Conservation (phyloP, 1,140 invertebrate species). For the Drosophila tani region DNA sequence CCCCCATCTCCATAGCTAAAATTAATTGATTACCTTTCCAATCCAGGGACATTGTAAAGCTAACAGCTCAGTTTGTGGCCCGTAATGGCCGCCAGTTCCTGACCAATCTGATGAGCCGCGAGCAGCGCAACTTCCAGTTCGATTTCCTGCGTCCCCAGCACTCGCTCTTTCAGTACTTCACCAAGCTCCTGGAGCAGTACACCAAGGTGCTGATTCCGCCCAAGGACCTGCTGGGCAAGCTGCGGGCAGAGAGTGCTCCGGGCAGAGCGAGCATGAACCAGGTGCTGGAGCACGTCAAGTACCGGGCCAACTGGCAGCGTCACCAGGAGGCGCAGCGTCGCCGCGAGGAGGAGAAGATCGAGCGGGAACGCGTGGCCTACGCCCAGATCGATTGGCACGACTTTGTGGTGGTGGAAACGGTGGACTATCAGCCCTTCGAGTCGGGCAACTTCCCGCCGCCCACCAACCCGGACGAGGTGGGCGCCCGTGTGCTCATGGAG, state of each 20-base stretch:
- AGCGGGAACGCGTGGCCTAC: slow-evolving; percentile 98
- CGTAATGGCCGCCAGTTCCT: slow-evolving; percentile 99
- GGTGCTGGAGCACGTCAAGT: slow-evolving; percentile 96
- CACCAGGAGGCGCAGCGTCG: slow-evolving; percentile 96
- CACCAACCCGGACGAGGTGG: slow-evolving; percentile 98
- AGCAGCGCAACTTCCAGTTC: slow-evolving; percentile 99
- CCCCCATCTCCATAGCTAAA: rapidly evolving
- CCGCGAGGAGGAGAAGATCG: slow-evolving; percentile 97
- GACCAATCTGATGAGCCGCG: slow-evolving; percentile 99
- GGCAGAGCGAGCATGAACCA: slow-evolving; percentile 87
- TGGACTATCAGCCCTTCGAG: slow-evolving; percentile 99
- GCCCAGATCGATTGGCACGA: slow-evolving; percentile 99
- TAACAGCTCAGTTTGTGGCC: slow-evolving; percentile 99
- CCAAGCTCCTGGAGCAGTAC: slow-evolving; percentile 98
- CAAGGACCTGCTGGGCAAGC: slow-evolving; percentile 93
- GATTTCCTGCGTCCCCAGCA: slow-evolving; percentile 99
- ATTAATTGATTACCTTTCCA: slow-evolving; percentile 9
- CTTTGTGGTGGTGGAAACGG: slow-evolving; percentile 99
- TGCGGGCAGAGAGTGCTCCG: slow-evolving; percentile 91
- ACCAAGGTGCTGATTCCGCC: slow-evolving; percentile 98
- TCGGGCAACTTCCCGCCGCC: slow-evolving; percentile 98
- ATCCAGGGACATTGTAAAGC: slow-evolving; percentile 97
- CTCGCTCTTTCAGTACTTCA: slow-evolving; percentile 99
- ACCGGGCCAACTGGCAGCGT: slow-evolving; percentile 97
- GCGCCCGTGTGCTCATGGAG: slow-evolving; percentile 96